Base-by-base conservation (phyloP, 2,113 vertebrate species). In the Lontra canadensis region DNA sequence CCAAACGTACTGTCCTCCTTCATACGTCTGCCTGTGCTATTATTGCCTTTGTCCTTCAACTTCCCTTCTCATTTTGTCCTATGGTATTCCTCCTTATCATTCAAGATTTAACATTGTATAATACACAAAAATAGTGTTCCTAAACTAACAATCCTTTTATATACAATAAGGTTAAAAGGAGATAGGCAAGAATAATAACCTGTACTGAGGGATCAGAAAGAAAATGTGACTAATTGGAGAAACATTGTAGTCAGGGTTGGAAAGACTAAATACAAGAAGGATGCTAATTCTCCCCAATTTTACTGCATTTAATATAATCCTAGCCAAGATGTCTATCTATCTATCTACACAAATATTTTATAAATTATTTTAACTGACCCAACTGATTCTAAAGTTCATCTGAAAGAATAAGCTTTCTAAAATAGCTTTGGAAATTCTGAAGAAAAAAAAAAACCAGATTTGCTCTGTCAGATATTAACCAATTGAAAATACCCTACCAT, bases 281-380 rank as follows among this genome's bases (percentile, higher is more conserved):
- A 11, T 92, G 34, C 91, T 69, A 86, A 82, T 88, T 93, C 3
- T 95, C 10, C 80, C 36, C 36, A 82, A 18, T 36, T 82, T 81
- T 78, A 76, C 34, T 88, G 18, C 13, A 63, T 76, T 93, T 74
- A 88, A 39, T 88, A 25, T 67, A 90, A 44, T 84, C 25, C 13
- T 95, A 52, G 13, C 69, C n/a, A 69, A 65, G n/a, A 10, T 57
- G 63, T 80, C 42, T 67, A 6, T 23, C 78, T 83, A 14, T 23
- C 78, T 83, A 18, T 23, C 78, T 83, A 47, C 2, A 26, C 39
- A 74, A 12, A 31, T 94, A 82, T 39, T 89, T 86, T 87, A 82
- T 49, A 78, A 87, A 82, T 93, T 86, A 71, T 96, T 76, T 95
- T 74, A 95, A 83, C 4, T 92, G 71, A 94, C 29, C 23, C 57